Base-by-base conservation (phyloP, 92 coral and sea anemone species). In the Palythoa heliodiscus region DNA sequence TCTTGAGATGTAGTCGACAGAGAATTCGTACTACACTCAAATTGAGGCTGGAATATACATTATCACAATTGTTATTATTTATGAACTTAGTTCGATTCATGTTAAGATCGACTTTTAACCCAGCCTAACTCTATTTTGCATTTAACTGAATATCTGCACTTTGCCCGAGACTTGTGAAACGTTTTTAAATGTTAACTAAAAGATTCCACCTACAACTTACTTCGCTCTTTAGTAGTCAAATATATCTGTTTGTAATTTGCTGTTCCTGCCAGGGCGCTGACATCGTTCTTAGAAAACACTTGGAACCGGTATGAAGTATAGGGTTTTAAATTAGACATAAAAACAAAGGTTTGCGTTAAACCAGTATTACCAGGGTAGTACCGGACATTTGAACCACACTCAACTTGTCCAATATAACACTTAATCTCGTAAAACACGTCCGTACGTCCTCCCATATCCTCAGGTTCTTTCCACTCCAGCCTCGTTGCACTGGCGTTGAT, bases 351-450 rank as follows among this genome's bases (percentile, higher is more conserved):
- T 15, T 55, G 20, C 35, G 20, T 25, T 70, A 77, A 19, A 4
- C 25, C 52, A 58, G 52, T 57, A 2, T n/a, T 77, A 4, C 23
- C 15, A 35, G 82, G 82, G 82, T 58, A 58, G 20, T 55, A 77
- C 16, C 35, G 50, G 25, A 55, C 48, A 5, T 77, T 38, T 13
- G 70, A 55, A 38, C 16, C 70, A 17, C 70, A 77, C 50, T 29
- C 23, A 4, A 22, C 16, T 7, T 55, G 68, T 20, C 13, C 48
- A 7, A 35, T 19, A 6, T 4, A 38, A 77, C 82, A 77, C n/a
- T 15, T 77, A 35, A 77, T 11, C 7, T 77, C 82, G 52, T 77
- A 77, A 25, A 77, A 77, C 70, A 77, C 25, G 8, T 77, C 82
- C 11, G 52, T 57, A 35, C 82, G 82, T n/a, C 82, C 82, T 55